phyloP scores from a whole-genome alignment of 2,888 invertebrate genomes.

The Lasius fuliginosus region DNA sequence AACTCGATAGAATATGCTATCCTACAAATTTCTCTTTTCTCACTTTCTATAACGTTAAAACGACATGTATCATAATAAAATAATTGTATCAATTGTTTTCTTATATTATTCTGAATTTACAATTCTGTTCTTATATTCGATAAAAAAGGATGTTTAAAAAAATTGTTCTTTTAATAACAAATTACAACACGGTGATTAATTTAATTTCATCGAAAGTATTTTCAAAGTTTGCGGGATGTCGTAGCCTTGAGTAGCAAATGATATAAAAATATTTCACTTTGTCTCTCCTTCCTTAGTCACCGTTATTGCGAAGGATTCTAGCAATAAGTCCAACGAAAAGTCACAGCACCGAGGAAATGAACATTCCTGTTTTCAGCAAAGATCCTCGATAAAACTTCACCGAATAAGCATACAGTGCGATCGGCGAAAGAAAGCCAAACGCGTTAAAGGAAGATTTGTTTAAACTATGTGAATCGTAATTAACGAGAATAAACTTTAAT shows the following conservation, averaged over 20 bases:
- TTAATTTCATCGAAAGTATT: conserved; percentile 37
- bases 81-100: background rate
- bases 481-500: conserved; percentile 10
- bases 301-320: conserved; percentile 24
- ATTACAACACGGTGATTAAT: conserved; percentile 30
- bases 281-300: conserved; percentile 12
- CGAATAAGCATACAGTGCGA: background rate
- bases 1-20: conserved; percentile 63
- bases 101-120: background rate
- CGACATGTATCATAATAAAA: conserved; percentile 57
- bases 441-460: conserved; percentile 8
- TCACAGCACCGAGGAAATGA: conserved; percentile 26
- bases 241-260: conserved; percentile 28
- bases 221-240: conserved; percentile 43
- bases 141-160: background rate
- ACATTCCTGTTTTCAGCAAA: conserved; percentile 38
- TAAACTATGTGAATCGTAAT: conserved; percentile 23
- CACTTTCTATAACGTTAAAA: conserved; percentile 66
- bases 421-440: conserved; percentile 8
- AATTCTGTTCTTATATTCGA: background rate
- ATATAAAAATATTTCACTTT: conserved; percentile 52
- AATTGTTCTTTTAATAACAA: conserved; percentile 11
- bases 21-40: conserved; percentile 45
- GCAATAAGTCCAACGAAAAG: conserved; percentile 37
- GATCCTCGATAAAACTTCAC: conserved; percentile 31